Evolutionary conservation across 2,113 vertebrate species (phyloP).

Genomic region (Gulo gulo): DNA sequence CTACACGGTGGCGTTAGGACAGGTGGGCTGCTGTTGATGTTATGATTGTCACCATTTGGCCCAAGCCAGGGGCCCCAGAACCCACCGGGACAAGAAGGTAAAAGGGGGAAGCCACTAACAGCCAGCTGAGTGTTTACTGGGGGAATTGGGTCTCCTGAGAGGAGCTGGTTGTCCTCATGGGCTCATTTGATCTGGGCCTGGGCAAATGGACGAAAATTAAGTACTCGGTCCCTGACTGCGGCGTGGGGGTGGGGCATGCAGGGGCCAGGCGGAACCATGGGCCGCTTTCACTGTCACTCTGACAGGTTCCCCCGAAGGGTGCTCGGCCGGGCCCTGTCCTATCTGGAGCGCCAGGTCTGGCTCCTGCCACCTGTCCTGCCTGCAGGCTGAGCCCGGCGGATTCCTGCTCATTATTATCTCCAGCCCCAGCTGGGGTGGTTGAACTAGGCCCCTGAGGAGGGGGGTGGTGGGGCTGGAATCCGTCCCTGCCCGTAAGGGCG

Average conservation of each 20-base stretch:
- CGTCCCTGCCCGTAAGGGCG: not conserved
- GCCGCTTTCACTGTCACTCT: not conserved
- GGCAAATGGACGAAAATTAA: not conserved
- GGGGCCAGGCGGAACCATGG: not conserved
- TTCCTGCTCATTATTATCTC: not conserved
- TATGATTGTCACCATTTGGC: not conserved
- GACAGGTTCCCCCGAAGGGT: not conserved
- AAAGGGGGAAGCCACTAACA: not conserved
- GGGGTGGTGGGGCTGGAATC: not conserved
- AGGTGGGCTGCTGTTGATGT: not conserved
- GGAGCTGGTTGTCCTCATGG: not conserved
- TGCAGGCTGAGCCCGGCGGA: not conserved
- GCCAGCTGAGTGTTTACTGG: not conserved
- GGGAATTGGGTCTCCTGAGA: not conserved
- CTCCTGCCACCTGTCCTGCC: not conserved
- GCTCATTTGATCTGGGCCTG: not conserved
- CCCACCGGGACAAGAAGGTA: not conserved
- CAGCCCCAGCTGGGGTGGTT: not conserved
- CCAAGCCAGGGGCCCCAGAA: not conserved
- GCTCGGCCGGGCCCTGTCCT: too few relatives aligned
- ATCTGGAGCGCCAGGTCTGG: not conserved
- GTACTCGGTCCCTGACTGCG: not conserved
- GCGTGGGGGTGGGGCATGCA: not conserved
- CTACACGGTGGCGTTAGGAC: fast-evolving
- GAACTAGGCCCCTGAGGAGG: not conserved